Evolutionary conservation across 1,140 invertebrate species (phyloP).

Genomic region (Pseudomyrmex flavicornis): DNA sequence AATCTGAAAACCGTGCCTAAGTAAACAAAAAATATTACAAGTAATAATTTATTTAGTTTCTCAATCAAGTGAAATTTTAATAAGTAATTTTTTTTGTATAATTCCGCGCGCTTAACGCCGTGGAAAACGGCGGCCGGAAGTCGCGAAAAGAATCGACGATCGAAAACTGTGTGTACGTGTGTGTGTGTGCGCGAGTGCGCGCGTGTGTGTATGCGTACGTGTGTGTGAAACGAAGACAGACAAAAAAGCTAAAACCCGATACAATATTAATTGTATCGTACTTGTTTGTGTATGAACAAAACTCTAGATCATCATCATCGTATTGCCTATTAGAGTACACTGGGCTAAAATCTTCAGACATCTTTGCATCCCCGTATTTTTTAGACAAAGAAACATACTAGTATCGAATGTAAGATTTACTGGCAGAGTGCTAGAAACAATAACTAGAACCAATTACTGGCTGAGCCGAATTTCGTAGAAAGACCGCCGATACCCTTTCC

Average conservation of each 20-base stretch:
- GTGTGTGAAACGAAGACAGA: neutral
- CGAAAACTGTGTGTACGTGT: neutral
- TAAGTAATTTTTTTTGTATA: constrained; percentile 30
- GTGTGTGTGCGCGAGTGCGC: too few species aligned
- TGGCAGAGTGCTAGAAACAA: constrained; percentile 71
- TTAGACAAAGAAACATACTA: constrained; percentile 77
- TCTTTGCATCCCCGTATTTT: constrained; percentile 70
- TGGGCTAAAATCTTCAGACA: constrained; percentile 50
- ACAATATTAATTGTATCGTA: constrained; percentile 48
- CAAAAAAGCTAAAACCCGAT: constrained; percentile 31
- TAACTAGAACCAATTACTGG: constrained; percentile 89
- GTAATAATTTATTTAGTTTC: neutral
- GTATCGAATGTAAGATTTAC: constrained; percentile 65
- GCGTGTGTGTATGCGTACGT: neutral
- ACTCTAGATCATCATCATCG: constrained; percentile 63
- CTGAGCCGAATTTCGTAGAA: constrained; percentile 91
- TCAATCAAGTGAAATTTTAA: neutral
- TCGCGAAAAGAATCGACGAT: constrained; percentile 16
- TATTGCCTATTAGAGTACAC: constrained; percentile 46
- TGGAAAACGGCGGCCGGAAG: neutral
- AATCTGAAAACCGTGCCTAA: constrained; percentile 30
- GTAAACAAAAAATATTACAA: constrained; percentile 25
- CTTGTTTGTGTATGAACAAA: constrained; percentile 55
- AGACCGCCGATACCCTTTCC: constrained; percentile 93
- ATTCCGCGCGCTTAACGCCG: neutral